Base-by-base conservation (phyloP, 2,888 invertebrate species). In the Neoscelio sp. region DNA sequence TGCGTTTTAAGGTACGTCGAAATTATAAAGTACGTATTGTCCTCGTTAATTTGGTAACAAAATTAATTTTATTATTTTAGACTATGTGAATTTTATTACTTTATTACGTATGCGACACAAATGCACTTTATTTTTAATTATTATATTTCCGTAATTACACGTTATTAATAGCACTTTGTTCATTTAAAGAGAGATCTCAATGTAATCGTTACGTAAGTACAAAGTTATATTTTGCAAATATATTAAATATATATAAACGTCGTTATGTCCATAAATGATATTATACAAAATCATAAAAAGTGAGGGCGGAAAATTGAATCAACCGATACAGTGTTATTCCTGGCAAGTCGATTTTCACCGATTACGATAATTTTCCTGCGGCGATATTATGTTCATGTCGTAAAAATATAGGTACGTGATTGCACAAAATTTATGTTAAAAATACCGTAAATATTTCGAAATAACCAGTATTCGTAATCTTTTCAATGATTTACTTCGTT, bases 401-500 rank as follows among this genome's bases (percentile, higher is more conserved):
- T 78, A 78, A 70, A 74, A 78, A 74, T 78, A 74, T 74, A 78
- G 56, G 18, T 74, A 78, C 54, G 52, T 50, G 46, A 67, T 71
- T 68, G 68, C 70, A 74, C 64, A 58, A 62, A 78, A 65, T 42
- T 64, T 42, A 70, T 73, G 56, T 44, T 73, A 68, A 78, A 75
- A 75, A 74, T 71, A 79, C 60, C 60, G 40, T 60, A 65, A 79
- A 79, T 38, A 75, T 50, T 38, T 67, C 79, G 52, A 67, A 79
- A 75, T 17, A 64, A 74, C 48, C 38, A 48, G 33, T 35, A 70
- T 46, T 46, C 44, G 20, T 28, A 33, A 73, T 33, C 48, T 18
- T 48, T 35, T 30, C 38, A 73, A 78, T 67, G 0, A 73, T 73
- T 10, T 8, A 13, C 28, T 70, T 17, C 50, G 46, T 67, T 74